Conservation (phyloP, 1,140 invertebrate genomes). For the Aleiodes sp. region DNA sequence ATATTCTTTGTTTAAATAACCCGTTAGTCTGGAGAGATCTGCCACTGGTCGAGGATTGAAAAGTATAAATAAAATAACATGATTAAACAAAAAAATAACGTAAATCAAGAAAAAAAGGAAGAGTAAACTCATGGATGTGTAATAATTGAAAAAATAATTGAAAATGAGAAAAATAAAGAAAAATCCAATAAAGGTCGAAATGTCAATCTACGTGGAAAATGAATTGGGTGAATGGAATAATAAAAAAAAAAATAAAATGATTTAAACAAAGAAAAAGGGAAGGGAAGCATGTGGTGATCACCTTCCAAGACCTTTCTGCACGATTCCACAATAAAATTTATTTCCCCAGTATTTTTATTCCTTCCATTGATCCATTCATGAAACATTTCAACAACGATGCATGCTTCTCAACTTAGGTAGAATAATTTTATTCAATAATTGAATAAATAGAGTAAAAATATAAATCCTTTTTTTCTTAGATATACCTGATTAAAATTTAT, state of each 20-base stretch:
- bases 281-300: constrained; percentile 1
- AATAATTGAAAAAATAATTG: not conserved
- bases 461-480: not conserved
- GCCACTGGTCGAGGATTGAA: not conserved
- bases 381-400: not conserved
- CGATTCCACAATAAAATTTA: not conserved
- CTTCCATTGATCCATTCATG: not conserved
- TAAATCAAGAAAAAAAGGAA: not conserved
- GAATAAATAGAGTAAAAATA: not conserved
- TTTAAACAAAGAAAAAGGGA: not conserved
- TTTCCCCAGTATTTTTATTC: not conserved
- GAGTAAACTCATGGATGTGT: not conserved
- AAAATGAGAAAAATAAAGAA: not conserved
- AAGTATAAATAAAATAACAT: not conserved
- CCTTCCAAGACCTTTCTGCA: not conserved
- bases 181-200: not conserved
- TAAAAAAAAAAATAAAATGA: not conserved
- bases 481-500: not conserved
- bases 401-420: not conserved
- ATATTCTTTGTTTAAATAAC: constrained; percentile 27
- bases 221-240: not conserved
- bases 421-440: no score
- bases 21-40: not conserved
- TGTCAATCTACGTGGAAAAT: not conserved
- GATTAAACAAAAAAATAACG: not conserved